Base-by-base conservation (phyloP, 37 sponge, comb jelly and placozoan species). In the Halichondria panicea region DNA sequence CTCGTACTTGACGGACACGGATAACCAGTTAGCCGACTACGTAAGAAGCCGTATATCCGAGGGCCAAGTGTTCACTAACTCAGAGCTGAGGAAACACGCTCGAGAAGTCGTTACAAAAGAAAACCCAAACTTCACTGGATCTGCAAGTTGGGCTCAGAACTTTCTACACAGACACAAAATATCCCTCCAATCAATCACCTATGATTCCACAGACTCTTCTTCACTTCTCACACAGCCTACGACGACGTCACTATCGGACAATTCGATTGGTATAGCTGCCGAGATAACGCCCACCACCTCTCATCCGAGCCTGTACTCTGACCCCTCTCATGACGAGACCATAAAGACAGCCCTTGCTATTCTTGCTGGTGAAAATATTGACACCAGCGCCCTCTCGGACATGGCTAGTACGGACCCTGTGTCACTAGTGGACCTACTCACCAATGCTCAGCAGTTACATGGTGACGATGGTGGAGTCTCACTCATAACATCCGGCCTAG, bases 101-200 rank as follows among this genome's bases (percentile, higher is more conserved):
- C 77, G 74, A 36, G 74, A 72, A 15, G 18, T 81, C 41, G 70
- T 91, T 25, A 48, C 34, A 40, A 91, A 86, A 55, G 92, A 91
- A 35, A 91, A 78, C 54, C 78, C 87, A 0, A 86, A 62, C 39
- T 91, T 91, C 66, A 91, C 92, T 31, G 92, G 82, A 8, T 91
- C 92, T 19, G 92, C 92, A 9, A 91, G 92, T 70, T 91, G 92
- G 92, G 79, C 87, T n/a, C 92, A 91, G 68, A 91, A 91, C 64
- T 91, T 91, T 27, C 79, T 91, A 12, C 76, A 78, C 22, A 77
- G 92, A 18, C 87, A 91, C 65, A 71, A 67, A 43, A 69, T 91
- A 9, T 58, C 72, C 42, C 87, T 91, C 31, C 74, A 79, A 37
- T 48, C 38, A 21, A 32, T 45, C 27, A 45, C 66, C 3, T 37